Base-by-base conservation (phyloP, 1,140 invertebrate genomes). In the Temnothorax curvispinosus region DNA sequence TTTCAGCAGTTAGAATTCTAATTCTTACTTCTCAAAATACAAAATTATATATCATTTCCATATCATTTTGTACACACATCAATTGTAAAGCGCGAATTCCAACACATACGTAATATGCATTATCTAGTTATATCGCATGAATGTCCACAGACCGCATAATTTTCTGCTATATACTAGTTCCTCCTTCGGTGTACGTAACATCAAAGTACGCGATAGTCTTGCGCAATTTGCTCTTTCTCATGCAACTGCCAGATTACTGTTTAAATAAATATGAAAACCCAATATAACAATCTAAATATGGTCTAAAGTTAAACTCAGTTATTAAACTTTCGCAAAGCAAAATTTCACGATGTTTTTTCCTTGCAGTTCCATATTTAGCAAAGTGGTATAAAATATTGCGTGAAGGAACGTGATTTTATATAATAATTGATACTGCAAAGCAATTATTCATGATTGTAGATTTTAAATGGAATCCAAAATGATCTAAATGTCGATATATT, bases 401-500 rank as follows among this genome's bases (percentile, higher is more conserved):
- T 47, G 7, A 44, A 27, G 6, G 56, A 21, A 4, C 3, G 3
- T 15, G 38, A 76, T 38, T 54, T 11, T 18, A 11, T 35, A 54
- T 71, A 71, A 54, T 71, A 71, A 58, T 32, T 11, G 64, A 65
- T 44, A 15, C 44, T 32, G 21, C 21, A 32, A 54, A 69, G 9
- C 35, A 60, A 62, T 60, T 71, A 47, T 44, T 71, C 27, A 38
- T 4, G 3, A 50, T n/a, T 38, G 21, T 72, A 56, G 9, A 47
- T 2, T 58, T 18, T 13, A 47, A 11, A 38, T 15, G 21, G 11
- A 62, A 60, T 47, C n/a, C 13, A 15, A 75, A 84, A 47, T 80
- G 2, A 9, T 54, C 7, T 38, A 27, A 80, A 80, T 60, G 80
- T 75, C 69, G 15, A 84, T 84, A 75, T 75, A 50, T 74, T 60